A percentile compares a stretch with the other conserved stretches of the same genome.
These are phyloP conservation scores for Rynchops niger DNA, from an alignment of 2,113 vertebrate genomes.

Conservation along the genomic window DNA sequence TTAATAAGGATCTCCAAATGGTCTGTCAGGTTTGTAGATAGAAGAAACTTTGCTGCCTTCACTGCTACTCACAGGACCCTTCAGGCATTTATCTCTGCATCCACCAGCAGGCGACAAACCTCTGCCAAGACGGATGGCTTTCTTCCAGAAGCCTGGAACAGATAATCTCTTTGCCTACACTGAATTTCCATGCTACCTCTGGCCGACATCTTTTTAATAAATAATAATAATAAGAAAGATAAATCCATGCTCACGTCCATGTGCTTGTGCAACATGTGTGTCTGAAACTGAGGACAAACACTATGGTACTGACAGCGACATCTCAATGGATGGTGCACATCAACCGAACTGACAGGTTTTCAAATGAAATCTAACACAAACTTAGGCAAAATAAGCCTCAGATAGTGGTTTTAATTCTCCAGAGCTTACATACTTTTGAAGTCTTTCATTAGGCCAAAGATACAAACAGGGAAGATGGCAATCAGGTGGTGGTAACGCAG, in stretches of 20 bases:
- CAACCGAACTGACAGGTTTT: background rate
- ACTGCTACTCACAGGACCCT: background rate
- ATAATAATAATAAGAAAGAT: background rate
- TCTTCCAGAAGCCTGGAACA: background rate
- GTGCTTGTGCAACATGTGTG: accelerated
- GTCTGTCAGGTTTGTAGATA: background rate
- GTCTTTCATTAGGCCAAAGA: background rate
- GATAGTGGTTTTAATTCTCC: background rate
- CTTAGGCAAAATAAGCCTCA: background rate
- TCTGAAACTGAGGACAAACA: background rate
- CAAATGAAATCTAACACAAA: background rate
- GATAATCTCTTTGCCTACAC: too few relatives aligned
- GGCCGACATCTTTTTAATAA: background rate
- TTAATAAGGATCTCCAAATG: background rate
- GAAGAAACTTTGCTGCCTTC: background rate
- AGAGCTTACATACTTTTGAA: background rate
- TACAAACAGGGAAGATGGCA: background rate
- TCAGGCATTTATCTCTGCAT: background rate
- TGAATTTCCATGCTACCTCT: background rate
- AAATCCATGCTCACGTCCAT: background rate
- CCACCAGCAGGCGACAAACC: background rate
- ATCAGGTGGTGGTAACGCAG: background rate
- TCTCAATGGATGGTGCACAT: background rate
- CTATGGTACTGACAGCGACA: background rate
- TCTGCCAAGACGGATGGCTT: background rate